Conservation (phyloP, 2,113 vertebrate species). For the Microtus pennsylvanicus region DNA sequence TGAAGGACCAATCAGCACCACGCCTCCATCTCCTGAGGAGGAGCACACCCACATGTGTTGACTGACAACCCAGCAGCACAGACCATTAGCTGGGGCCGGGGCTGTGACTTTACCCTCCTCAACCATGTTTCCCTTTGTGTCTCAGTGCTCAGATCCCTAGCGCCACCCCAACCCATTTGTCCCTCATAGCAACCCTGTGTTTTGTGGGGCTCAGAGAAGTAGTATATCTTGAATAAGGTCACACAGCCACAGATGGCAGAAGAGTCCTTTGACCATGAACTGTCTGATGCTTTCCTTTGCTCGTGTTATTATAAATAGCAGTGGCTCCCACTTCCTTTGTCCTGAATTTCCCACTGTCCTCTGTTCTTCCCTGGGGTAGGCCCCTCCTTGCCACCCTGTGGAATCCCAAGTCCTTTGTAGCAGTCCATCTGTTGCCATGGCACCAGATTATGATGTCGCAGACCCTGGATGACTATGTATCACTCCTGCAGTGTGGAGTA, state of each 20-base stretch:
- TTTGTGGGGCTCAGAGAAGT: conserved; percentile 50
- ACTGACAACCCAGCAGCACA: not conserved
- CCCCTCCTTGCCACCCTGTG: conserved; percentile 37
- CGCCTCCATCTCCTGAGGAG: not conserved
- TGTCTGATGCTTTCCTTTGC: not conserved
- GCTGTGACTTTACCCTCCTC: not conserved
- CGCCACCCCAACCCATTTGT: not conserved
- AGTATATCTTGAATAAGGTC: conserved; percentile 32
- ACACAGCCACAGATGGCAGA: conserved; percentile 41
- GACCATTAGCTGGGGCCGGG: not conserved
- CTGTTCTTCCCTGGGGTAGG: not conserved
- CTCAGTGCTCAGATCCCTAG: not conserved
- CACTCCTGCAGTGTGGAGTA: not conserved
- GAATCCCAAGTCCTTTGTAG: conserved; percentile 68
- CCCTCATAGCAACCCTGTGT: not conserved
- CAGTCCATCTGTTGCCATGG: conserved; percentile 80
- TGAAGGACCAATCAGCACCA: not conserved
- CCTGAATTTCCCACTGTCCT: conserved; percentile 61
- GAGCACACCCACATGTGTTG: not conserved
- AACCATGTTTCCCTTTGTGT: not conserved
- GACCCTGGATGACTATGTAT: conserved; percentile 52
- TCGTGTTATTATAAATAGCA: not conserved
- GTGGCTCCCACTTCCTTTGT: conserved; percentile 64
- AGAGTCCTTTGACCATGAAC: not conserved
- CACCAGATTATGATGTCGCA: conserved; percentile 65